These are phyloP conservation scores for Pipistrellus kuhlii DNA, from an alignment of 2,797 vertebrate genomes.

Conservation along the genomic window DNA sequence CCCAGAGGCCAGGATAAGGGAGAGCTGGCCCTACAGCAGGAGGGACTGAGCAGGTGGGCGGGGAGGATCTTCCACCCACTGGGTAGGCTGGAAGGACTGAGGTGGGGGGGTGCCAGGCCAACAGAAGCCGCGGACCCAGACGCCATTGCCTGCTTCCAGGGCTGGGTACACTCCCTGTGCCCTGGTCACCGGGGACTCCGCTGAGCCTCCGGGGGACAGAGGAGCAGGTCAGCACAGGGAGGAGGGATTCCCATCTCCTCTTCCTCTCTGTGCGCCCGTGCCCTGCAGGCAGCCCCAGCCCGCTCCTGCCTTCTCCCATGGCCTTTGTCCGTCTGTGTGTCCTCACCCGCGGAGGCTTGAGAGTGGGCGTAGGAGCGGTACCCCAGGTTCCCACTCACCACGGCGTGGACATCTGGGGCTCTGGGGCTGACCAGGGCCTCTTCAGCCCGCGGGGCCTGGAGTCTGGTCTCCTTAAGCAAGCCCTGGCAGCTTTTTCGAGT, in stretches of 20 bases:
- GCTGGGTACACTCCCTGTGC: too few species aligned
- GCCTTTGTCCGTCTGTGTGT: neutral
- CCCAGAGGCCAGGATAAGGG: neutral
- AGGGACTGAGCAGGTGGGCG: too few species aligned
- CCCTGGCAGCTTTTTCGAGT: neutral
- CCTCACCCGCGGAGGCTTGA: neutral
- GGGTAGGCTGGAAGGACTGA: neutral
- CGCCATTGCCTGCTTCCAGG: neutral
- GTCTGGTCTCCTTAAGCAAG: neutral
- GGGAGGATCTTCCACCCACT: neutral
- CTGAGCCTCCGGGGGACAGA: neutral
- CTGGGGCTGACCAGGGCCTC: slow-evolving; percentile 1
- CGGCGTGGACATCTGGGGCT: neutral
- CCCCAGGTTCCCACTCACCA: neutral
- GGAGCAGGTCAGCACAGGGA: neutral
- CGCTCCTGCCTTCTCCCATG: neutral
- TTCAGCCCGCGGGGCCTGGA: neutral
- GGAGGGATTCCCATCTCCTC: neutral
- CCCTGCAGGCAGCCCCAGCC: neutral
- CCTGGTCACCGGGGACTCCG: neutral
- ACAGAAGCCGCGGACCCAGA: neutral
- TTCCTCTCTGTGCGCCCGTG: neutral
- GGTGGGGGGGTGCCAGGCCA: neutral
- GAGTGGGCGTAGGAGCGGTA: neutral
- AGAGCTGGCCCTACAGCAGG: neutral